A percentile compares a stretch with the other conserved stretches of the same genome.
phyloP scores from a whole-genome alignment of 2,113 vertebrate species.

The Gymnarchus niloticus region DNA sequence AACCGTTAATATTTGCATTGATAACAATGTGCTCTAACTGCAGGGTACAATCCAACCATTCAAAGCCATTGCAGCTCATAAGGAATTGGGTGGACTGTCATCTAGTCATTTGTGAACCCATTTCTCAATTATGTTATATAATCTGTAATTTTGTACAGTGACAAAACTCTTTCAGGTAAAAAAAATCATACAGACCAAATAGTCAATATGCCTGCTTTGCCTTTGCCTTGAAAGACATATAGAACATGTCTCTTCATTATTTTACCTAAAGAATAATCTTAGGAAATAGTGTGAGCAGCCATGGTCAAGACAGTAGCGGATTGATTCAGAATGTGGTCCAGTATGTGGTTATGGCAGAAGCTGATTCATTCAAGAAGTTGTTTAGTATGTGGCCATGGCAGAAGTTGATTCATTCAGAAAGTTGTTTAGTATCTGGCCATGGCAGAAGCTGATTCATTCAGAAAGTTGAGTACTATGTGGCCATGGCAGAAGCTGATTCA shows the following conservation, averaged over 20 bases:
- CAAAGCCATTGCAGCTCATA: neutral
- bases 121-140: neutral
- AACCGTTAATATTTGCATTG: neutral
- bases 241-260: neutral
- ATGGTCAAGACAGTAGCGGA: neutral
- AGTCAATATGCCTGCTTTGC: neutral
- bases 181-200: neutral
- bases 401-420: too few species aligned
- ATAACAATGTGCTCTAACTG: neutral
- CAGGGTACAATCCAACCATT: neutral
- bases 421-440: neutral
- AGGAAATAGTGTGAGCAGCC: neutral
- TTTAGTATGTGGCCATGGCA: neutral
- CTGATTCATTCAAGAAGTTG: neutral
- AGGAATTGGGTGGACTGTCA: neutral
- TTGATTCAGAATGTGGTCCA: neutral
- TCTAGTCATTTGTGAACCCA: neutral
- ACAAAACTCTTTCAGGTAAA: neutral
- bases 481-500: neutral
- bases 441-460: neutral
- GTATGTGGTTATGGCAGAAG: neutral
- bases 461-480: neutral
- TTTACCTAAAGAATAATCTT: neutral
- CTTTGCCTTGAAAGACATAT: neutral
- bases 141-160: neutral